Conservation (phyloP, 2,888 invertebrate species). For the Drosophila rubida region DNA sequence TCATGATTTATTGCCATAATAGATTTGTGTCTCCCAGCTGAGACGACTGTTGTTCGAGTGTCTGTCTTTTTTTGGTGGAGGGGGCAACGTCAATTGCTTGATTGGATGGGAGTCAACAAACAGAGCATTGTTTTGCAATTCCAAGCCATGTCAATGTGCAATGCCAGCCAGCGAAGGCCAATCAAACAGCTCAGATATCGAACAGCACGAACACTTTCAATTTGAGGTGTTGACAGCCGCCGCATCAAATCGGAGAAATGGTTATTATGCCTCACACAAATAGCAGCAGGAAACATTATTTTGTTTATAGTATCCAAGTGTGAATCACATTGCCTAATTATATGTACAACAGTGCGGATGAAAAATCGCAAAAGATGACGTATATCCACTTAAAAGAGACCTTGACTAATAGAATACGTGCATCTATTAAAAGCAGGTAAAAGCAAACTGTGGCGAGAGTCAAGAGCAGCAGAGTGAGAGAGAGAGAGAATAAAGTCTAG, state of each 20-base stretch:
- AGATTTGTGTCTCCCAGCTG: conserved; percentile 43
- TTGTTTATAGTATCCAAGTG: conserved; percentile 24
- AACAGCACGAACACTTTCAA: conserved; percentile 40
- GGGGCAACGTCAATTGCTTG: conserved; percentile 26
- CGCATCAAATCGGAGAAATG: conserved; percentile 14
- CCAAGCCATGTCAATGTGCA: conserved; percentile 38
- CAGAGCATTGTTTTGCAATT: conserved; percentile 47
- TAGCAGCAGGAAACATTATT: conserved; percentile 31
- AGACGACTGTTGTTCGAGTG: neutral
- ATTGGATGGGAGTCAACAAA: conserved; percentile 42
- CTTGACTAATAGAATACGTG: conserved; percentile 42
- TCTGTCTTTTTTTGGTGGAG: neutral
- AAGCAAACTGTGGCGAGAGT: neutral
- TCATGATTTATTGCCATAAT: conserved; percentile 54
- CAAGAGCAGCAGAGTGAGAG: neutral
- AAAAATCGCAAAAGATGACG: conserved; percentile 49
- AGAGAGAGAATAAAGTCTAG: neutral
- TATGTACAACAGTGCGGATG: conserved; percentile 5
- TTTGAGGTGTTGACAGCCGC: conserved; percentile 64
- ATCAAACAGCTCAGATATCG: conserved; percentile 40
- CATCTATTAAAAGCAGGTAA: conserved; percentile 20
- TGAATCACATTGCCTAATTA: conserved; percentile 62
- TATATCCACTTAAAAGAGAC: conserved; percentile 40
- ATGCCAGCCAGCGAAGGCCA: no score
- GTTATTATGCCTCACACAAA: conserved; percentile 29